phyloP scores from a whole-genome alignment of 2,888 invertebrate genomes.

The Macrosiphum euphorbiae region DNA sequence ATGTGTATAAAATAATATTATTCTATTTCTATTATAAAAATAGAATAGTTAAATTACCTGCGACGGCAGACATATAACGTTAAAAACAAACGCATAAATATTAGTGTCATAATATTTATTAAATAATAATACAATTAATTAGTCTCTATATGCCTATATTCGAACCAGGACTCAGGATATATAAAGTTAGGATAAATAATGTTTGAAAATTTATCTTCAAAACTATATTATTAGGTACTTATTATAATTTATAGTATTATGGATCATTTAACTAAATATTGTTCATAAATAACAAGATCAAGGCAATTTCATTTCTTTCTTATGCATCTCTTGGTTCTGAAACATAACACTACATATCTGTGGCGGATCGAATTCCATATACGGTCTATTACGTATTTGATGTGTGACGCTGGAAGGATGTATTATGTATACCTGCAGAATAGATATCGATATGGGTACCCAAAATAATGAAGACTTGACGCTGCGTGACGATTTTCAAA shows the following conservation, averaged over 20 bases:
- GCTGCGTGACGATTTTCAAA: not conserved
- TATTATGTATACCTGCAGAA: not conserved
- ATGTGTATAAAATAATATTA: not conserved
- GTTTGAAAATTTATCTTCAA: not conserved
- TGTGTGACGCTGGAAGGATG: not conserved
- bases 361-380: constrained; percentile 8
- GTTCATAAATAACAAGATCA: not conserved
- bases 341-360: not conserved
- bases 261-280: not conserved
- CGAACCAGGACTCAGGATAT: not conserved
- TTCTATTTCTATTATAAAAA: not conserved
- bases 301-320: not conserved
- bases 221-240: not conserved
- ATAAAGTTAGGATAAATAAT: not conserved
- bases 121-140: not conserved
- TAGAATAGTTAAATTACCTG: not conserved
- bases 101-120: not conserved
- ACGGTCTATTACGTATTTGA: not conserved
- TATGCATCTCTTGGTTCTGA: not conserved
- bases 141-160: not conserved
- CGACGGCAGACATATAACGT: not conserved
- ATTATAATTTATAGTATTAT: not conserved
- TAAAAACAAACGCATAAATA: not conserved
- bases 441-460: not conserved
- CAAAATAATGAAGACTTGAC: not conserved